A percentile compares a stretch with the other conserved stretches of the same genome.
phyloP scores from a whole-genome alignment of 2,113 vertebrate genomes.

The Malurus cyaneus region DNA sequence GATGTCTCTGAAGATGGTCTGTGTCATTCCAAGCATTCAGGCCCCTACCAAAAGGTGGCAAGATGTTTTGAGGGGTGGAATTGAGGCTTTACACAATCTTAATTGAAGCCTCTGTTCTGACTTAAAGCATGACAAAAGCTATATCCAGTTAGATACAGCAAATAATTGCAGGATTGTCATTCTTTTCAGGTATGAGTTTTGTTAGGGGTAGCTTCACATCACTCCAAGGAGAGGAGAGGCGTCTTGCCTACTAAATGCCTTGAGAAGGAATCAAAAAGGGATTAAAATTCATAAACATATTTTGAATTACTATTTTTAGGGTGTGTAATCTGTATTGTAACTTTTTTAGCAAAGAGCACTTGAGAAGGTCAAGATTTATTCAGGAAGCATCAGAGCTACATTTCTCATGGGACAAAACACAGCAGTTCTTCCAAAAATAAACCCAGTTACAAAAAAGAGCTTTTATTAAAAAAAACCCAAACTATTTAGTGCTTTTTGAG shows the following conservation, averaged over 20 bases:
- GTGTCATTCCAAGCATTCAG: neutral
- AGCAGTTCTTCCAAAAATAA: conserved; percentile 34
- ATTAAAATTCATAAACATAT: conserved; percentile 3
- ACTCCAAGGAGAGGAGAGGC: neutral
- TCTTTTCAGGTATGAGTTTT: neutral
- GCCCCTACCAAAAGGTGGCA: neutral
- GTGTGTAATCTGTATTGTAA: neutral
- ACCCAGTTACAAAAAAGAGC: neutral
- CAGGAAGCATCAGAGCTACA: neutral
- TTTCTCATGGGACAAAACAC: neutral
- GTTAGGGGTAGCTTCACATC: neutral
- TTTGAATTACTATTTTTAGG: conserved; percentile 28
- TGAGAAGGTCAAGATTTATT: conserved; percentile 13
- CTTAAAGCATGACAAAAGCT: neutral
- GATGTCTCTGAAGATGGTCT: neutral
- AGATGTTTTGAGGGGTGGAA: neutral
- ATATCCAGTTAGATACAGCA: neutral
- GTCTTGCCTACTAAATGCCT: neutral
- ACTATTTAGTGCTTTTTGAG: neutral
- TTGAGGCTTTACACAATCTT: neutral
- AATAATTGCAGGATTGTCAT: neutral
- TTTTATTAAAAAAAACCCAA: neutral
- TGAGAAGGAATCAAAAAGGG: neutral
- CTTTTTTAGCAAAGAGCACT: conserved; percentile 4
- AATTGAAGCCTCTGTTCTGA: neutral